A percentile compares a stretch with the other conserved stretches of the same genome.
Evolutionary conservation across 2,888 invertebrate genomes (phyloP).

Genomic region (Charanyca ferruginea): DNA sequence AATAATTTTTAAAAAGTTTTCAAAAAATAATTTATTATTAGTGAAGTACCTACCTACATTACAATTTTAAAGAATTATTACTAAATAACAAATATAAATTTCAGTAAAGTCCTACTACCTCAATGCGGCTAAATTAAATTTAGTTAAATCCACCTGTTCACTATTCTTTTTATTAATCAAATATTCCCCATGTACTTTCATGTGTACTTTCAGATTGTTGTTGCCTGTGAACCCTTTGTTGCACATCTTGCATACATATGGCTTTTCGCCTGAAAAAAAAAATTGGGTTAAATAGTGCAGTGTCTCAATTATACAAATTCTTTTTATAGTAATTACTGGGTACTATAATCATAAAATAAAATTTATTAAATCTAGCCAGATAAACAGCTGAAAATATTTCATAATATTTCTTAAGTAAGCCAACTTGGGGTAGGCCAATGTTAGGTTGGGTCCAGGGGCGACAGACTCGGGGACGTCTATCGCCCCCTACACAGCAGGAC

Average conservation of each 20-base stretch:
- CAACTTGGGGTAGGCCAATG: no score
- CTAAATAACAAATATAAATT: slow-evolving; percentile 51
- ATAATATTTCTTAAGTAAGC: no score
- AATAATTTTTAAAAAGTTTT: slow-evolving; percentile 72
- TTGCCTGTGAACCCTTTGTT: slow-evolving; percentile 82
- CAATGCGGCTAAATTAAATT: slow-evolving; percentile 44
- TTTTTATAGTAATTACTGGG: no score
- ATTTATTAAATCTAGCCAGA: no score
- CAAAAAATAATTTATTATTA: slow-evolving; percentile 61
- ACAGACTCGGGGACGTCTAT: no score
- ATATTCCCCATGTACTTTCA: slow-evolving; percentile 85
- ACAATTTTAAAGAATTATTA: slow-evolving; percentile 36
- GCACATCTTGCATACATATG: slow-evolving; percentile 84
- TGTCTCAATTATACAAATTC: no score
- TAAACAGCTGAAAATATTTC: no score
- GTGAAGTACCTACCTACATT: slow-evolving; percentile 9
- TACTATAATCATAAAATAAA: neutral
- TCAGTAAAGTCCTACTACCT: slow-evolving; percentile 30
- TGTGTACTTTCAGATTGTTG: slow-evolving; percentile 84
- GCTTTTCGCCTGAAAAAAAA: slow-evolving; percentile 79
- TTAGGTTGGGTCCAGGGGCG: no score
- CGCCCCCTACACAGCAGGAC: no score
- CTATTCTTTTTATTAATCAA: slow-evolving; percentile 72
- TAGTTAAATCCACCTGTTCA: slow-evolving; percentile 53
- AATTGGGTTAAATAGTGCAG: slow-evolving; percentile 9